Conservation (phyloP, 1,140 invertebrate species). For the Drosophila pseudoananassae region DNA sequence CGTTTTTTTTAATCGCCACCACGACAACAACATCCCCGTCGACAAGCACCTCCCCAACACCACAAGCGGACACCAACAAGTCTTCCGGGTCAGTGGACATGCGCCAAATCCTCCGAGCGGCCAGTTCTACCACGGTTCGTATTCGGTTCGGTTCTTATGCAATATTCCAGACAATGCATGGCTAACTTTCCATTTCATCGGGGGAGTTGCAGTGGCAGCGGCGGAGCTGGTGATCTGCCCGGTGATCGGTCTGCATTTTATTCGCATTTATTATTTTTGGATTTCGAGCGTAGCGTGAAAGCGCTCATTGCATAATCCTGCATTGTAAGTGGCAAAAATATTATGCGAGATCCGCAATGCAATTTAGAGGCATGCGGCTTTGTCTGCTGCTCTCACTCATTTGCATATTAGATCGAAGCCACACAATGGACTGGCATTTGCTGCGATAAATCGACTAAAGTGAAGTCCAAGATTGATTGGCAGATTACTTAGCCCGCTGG, state of each 20-base stretch:
- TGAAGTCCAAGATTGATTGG: constrained; percentile 11
- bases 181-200: constrained; percentile 59
- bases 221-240: background rate
- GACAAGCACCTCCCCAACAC: background rate
- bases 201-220: constrained; percentile 12
- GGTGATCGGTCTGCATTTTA: constrained; percentile 37
- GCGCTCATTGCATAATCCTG: constrained; percentile 56
- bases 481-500: constrained; percentile 13
- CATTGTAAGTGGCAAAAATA: constrained; percentile 64
- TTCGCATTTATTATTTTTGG: constrained; percentile 56
- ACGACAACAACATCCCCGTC: constrained; percentile 29
- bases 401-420: constrained; percentile 20
- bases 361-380: background rate
- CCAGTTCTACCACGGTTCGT: constrained; percentile 66
- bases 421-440: background rate
- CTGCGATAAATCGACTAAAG: background rate
- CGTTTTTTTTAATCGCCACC: constrained; percentile 54
- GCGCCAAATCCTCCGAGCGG: constrained; percentile 29
- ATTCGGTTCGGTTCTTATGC: constrained; percentile 46
- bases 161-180: constrained; percentile 35
- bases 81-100: constrained; percentile 62
- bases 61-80: constrained; percentile 5
- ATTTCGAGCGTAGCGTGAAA: constrained; percentile 73
- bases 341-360: constrained; percentile 49
- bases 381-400: constrained; percentile 18